Percentiles rank a stretch among this genome's conserved stretches.
phyloP scores from a whole-genome alignment of 2,797 vertebrate species.

The Eospalax fontanierii region DNA sequence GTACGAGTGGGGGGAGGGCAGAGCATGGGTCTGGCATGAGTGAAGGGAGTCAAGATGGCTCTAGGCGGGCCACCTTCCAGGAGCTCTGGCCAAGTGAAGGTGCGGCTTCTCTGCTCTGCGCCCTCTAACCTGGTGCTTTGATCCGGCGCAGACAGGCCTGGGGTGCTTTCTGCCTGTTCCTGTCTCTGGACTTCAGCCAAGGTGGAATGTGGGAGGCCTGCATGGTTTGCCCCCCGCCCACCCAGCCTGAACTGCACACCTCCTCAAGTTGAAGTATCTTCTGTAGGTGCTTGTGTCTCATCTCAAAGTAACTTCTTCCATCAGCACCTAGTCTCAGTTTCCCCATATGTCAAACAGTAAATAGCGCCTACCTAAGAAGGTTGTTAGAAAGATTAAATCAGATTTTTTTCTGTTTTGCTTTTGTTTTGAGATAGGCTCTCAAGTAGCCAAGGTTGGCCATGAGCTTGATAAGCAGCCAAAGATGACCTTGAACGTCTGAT shows the following conservation, averaged over 20 bases:
- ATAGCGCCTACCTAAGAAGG: background rate
- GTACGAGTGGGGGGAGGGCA: no score
- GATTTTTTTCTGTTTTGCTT: background rate
- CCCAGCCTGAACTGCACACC: background rate
- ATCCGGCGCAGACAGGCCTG: conserved; percentile 71
- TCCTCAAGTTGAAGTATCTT: background rate
- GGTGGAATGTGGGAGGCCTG: conserved; percentile 76
- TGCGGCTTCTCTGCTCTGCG: background rate
- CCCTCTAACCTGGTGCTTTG: conserved; percentile 49
- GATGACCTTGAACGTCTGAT: background rate
- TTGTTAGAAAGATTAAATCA: conserved; percentile 38
- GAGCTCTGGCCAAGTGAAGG: background rate
- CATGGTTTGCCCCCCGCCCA: conserved; percentile 23
- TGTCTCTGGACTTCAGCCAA: conserved; percentile 75
- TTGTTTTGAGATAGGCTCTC: background rate
- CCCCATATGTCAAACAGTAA: conserved; percentile 1
- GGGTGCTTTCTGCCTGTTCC: conserved; percentile 77
- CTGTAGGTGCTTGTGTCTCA: fast-evolving
- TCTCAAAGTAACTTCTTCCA: background rate
- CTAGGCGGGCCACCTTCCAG: background rate
- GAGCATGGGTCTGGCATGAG: background rate
- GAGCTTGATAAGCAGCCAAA: background rate
- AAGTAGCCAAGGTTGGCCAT: background rate
- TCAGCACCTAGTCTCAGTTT: conserved; percentile 63
- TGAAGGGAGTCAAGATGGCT: background rate